Base-by-base conservation (phyloP, 2,113 vertebrate genomes). In the Genyomyrus donnyi region DNA sequence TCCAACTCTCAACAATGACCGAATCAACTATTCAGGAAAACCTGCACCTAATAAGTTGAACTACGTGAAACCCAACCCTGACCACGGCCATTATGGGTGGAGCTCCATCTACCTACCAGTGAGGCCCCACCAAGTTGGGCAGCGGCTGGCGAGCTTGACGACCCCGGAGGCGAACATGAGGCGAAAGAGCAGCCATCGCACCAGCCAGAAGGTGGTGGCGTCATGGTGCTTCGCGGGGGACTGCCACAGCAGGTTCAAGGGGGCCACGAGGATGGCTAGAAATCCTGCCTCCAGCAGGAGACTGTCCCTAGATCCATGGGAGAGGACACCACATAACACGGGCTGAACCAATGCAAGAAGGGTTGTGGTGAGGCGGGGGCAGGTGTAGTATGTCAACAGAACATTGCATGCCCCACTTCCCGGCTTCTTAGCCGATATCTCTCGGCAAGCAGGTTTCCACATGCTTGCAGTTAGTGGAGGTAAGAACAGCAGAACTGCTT, bases 101-200 rank as follows among this genome's bases (percentile, higher is more conserved):
- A 15, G 70, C 31, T 77, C 21, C 19, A 45, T 85, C 8, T 9
- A 70, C 49, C 1, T 48, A 99, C 98, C 98, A 49, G 98, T 98
- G 46, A 99, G 96, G 11, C 97, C 98, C 98, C 98, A 99, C 98
- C 98, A 99, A 0, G 98, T 96, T 2, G 98, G 98, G 92, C 98
- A 99, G 87, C 97, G 97, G 89, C 98, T 98, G 39, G 94, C 98
- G 87, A 99, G 96, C 89, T 99, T 99, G 83, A 99, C 98, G 88
- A 98, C 97, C 0, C 98, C 98, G 0, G 98, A 99, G 48, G 97
- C 96, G 2, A 99, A 99, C 98, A 99, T 99, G 83, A 99, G 96
- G 21, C 98, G 96, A 92, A 99, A 99, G 4, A 99, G 97, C 7
- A 99, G 95, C 98, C 98, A 99, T 74, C 98, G 97, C 50, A 95